A percentile compares a stretch with the other conserved stretches of the same genome.
These are phyloP conservation scores for Oedothorax gibbosus DNA, from an alignment of 1,140 invertebrate genomes.

Conservation along the genomic window DNA sequence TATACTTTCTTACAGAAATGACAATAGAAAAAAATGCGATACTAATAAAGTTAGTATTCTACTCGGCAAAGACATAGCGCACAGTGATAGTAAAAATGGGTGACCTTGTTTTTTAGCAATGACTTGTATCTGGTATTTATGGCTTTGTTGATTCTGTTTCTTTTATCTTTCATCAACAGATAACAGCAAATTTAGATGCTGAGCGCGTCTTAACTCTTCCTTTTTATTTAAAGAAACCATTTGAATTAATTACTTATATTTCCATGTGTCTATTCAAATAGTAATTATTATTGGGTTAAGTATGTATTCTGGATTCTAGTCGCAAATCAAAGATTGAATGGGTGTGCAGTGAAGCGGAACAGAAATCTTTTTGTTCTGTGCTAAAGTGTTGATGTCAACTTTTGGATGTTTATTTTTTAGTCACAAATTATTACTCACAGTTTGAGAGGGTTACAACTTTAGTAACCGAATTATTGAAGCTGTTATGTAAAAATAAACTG, in stretches of 20 bases:
- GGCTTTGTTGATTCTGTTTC: conserved; percentile 39
- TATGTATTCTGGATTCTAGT: not conserved
- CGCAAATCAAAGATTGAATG: conserved; percentile 14
- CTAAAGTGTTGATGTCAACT: no score
- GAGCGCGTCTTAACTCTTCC: conserved; percentile 19
- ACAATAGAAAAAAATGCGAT: no score
- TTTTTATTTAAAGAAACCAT: conserved; percentile 19
- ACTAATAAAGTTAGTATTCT: conserved; percentile 22
- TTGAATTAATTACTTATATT: conserved; percentile 29
- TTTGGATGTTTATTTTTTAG: no score
- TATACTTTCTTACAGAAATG: no score
- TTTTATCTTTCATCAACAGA: conserved; percentile 29
- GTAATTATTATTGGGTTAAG: no score
- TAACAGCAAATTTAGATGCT: conserved; percentile 24
- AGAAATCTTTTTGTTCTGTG: no score
- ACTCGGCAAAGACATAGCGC: conserved; percentile 5
- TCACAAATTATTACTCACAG: no score
- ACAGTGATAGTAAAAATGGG: conserved; percentile 37
- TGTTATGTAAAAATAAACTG: no score
- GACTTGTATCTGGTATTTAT: conserved; percentile 51
- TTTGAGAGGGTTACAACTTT: no score
- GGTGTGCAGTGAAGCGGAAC: no score
- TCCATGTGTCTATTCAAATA: not conserved
- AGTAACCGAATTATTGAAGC: no score
- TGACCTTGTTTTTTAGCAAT: conserved; percentile 45